phyloP scores from a whole-genome alignment of 2,797 vertebrate genomes.

The Crenuchus spilurus region DNA sequence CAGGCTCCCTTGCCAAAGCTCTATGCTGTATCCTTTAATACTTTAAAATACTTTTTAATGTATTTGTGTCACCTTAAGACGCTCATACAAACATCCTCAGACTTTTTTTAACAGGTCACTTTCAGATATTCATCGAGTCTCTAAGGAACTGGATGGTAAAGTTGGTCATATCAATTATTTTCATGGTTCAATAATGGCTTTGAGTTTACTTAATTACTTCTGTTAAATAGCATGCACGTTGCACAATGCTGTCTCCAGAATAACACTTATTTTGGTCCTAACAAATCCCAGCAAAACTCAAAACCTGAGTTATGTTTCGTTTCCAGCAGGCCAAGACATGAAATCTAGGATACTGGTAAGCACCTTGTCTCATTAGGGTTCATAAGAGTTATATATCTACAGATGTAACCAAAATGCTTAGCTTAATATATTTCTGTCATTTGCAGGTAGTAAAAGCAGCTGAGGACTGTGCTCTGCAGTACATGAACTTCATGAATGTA shows the following conservation, averaged over 20 bases:
- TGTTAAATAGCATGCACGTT: too few species aligned
- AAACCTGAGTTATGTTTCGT: neutral
- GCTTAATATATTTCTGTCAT: neutral
- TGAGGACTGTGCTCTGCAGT: constrained; percentile 91
- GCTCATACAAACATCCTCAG: neutral
- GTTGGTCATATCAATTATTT: too few species aligned
- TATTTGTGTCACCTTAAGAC: too few species aligned
- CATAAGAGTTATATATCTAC: neutral
- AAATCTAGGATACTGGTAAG: constrained; percentile 79
- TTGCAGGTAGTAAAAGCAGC: constrained; percentile 93
- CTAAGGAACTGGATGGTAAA: constrained; percentile 89
- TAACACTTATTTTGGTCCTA: too few species aligned
- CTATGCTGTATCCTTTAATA: constrained; percentile 97
- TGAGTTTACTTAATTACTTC: too few species aligned
- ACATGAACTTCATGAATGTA: constrained; percentile 99
- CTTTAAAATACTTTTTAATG: too few species aligned
- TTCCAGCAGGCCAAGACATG: constrained; percentile 87
- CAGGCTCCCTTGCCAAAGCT: constrained; percentile 93
- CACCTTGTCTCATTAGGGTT: neutral
- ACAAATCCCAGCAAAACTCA: too few species aligned
- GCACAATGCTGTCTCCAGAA: too few species aligned
- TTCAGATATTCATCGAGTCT: constrained; percentile 89
- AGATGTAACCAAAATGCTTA: neutral
- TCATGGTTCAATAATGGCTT: too few species aligned
- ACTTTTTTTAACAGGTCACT: constrained; percentile 52